Evolutionary conservation across 1,140 invertebrate species (phyloP).

Genomic region (Oncopeltus fasciatus): DNA sequence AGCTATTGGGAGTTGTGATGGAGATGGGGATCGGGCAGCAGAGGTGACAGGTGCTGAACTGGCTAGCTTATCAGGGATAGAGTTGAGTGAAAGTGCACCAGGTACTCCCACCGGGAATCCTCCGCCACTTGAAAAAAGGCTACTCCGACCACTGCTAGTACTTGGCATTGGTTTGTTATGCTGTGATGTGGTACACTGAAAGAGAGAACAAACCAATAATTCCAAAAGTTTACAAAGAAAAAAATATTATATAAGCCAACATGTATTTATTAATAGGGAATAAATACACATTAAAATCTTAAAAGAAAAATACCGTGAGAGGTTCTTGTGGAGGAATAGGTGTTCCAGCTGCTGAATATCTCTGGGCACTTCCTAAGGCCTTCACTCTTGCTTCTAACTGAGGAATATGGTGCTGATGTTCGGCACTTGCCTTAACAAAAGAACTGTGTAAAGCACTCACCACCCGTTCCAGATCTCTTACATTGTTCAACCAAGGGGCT

Average conservation of each 20-base stretch:
- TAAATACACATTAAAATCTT: no score
- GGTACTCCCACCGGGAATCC: neutral
- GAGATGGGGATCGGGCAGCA: conserved; percentile 27
- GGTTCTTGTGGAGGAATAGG: neutral
- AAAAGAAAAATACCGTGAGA: no score
- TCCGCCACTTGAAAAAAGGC: neutral
- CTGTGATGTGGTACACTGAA: neutral
- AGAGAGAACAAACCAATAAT: neutral
- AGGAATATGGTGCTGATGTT: conserved; percentile 26
- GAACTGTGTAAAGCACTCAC: conserved; percentile 37
- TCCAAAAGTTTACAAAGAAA: no score
- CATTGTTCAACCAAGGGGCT: conserved; percentile 30
- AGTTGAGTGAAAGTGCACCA: neutral
- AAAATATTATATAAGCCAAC: no score
- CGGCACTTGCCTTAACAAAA: conserved; percentile 30
- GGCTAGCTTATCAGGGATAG: neutral
- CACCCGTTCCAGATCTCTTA: conserved; percentile 40
- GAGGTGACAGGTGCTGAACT: neutral
- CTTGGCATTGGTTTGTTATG: neutral
- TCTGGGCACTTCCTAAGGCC: conserved; percentile 3
- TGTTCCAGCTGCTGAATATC: conserved; percentile 4
- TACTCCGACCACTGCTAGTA: neutral
- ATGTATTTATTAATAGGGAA: no score
- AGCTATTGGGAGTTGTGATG: conserved; percentile 36
- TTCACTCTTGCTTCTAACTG: conserved; percentile 21